A percentile compares a stretch with the other conserved stretches of the same genome.
Conservation (phyloP, 2,113 vertebrate genomes). For the Epinephelus cyanopodus region DNA sequence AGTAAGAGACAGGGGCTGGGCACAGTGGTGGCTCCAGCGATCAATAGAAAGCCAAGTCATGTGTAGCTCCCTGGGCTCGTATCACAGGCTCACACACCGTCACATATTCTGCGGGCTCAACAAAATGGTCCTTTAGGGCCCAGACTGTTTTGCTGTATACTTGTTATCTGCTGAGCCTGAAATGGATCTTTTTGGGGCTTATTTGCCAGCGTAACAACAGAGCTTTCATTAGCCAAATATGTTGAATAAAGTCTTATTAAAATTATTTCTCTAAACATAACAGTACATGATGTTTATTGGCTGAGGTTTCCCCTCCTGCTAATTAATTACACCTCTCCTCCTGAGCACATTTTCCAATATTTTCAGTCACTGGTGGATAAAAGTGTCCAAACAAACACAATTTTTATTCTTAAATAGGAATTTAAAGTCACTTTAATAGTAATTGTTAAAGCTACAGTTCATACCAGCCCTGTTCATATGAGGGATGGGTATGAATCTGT, state of each 20-base stretch:
- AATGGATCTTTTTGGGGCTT: constrained; percentile 19
- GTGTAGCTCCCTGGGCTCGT: constrained; percentile 42
- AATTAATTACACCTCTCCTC: neutral
- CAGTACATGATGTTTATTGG: neutral
- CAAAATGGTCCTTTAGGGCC: constrained; percentile 22
- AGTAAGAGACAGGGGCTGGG: neutral
- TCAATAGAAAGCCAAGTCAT: constrained; percentile 58
- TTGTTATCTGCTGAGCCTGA: constrained; percentile 19
- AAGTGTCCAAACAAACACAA: neutral
- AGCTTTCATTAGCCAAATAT: neutral
- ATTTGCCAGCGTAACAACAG: neutral
- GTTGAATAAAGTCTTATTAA: neutral
- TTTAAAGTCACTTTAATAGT: neutral
- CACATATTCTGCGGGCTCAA: constrained; percentile 36
- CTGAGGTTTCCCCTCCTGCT: neutral
- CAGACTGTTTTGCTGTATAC: constrained; percentile 14
- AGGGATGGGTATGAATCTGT: neutral
- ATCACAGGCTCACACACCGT: constrained; percentile 28
- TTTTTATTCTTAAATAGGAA: neutral
- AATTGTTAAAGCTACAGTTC: neutral
- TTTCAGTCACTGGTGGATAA: neutral
- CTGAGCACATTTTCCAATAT: neutral
- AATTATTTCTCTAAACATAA: neutral
- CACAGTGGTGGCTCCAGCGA: constrained; percentile 22
- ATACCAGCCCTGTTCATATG: neutral